These are phyloP conservation scores for Parotocinclus haroldoi DNA, from an alignment of 2,797 vertebrate species.

Conservation along the genomic window DNA sequence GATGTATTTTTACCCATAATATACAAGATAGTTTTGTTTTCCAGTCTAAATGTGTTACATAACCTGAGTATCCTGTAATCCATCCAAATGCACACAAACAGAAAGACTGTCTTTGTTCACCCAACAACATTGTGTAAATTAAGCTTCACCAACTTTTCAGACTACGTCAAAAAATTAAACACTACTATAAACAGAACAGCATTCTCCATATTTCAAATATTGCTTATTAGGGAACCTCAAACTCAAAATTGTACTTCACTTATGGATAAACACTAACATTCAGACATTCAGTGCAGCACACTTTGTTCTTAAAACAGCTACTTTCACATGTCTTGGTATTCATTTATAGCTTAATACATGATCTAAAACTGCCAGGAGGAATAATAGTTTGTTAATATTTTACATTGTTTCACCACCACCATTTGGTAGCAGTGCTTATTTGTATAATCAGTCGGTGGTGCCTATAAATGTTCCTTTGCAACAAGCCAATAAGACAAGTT, in stretches of 20 bases:
- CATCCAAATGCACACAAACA: neutral
- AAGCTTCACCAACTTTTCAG: too few species aligned
- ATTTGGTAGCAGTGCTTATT: conserved; percentile 26
- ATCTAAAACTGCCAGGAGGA: conserved; percentile 5
- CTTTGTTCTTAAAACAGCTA: conserved; percentile 13
- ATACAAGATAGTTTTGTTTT: neutral
- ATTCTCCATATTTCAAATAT: too few species aligned
- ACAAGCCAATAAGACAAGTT: conserved; percentile 24
- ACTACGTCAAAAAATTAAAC: too few species aligned
- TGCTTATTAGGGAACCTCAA: too few species aligned
- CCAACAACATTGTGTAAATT: neutral
- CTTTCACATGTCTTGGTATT: conserved; percentile 30
- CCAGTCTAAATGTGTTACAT: too few species aligned
- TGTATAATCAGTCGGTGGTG: conserved; percentile 6
- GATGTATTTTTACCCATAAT: neutral
- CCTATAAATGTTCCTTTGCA: conserved; percentile 11
- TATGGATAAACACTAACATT: conserved; percentile 1
- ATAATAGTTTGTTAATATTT: conserved; percentile 13
- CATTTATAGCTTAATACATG: conserved; percentile 22
- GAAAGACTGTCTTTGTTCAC: neutral
- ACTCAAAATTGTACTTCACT: too few species aligned
- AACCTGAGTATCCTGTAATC: neutral
- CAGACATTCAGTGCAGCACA: conserved; percentile 12
- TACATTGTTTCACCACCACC: neutral
- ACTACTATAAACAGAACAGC: too few species aligned